Evolutionary conservation across 2,888 invertebrate genomes (phyloP).

Genomic region (Oscheius sp.): DNA sequence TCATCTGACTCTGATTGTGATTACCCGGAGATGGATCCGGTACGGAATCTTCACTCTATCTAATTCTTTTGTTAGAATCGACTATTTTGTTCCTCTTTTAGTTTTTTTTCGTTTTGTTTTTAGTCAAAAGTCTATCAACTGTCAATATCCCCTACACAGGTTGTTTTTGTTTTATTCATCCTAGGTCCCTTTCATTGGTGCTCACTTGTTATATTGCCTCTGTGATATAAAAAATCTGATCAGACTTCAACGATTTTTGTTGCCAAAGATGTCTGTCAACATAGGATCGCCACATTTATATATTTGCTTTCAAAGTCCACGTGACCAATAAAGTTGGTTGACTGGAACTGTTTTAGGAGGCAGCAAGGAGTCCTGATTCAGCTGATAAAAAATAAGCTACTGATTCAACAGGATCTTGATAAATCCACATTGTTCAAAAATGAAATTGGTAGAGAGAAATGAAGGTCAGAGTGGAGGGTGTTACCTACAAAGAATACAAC

Average conservation of each 20-base stretch:
- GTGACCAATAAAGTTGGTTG: constrained; percentile 7
- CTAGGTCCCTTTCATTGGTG: not conserved
- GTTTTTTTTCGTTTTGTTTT: not conserved
- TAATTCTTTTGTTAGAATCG: not conserved
- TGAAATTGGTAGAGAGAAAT: not conserved
- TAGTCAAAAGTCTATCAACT: too few relatives aligned
- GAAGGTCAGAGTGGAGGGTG: not conserved
- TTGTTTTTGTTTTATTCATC: not conserved
- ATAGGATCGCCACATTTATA: not conserved
- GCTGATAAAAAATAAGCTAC: not conserved
- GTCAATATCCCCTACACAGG: not conserved
- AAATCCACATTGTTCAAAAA: not conserved
- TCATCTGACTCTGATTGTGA: constrained; percentile 29
- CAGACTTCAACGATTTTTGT: not conserved
- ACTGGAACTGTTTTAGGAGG: not conserved
- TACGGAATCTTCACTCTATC: constrained; percentile 19
- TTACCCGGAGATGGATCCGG: constrained; percentile 22
- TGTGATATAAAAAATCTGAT: constrained; percentile 14
- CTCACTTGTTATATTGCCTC: not conserved
- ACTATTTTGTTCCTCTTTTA: not conserved
- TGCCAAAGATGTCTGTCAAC: not conserved
- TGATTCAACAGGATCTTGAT: not conserved
- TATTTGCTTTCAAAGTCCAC: not conserved
- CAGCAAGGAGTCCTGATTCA: too few relatives aligned
- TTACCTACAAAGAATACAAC: constrained; percentile 25